Base-by-base conservation (phyloP, 2,888 invertebrate genomes). In the Eristalinus aeneus region DNA sequence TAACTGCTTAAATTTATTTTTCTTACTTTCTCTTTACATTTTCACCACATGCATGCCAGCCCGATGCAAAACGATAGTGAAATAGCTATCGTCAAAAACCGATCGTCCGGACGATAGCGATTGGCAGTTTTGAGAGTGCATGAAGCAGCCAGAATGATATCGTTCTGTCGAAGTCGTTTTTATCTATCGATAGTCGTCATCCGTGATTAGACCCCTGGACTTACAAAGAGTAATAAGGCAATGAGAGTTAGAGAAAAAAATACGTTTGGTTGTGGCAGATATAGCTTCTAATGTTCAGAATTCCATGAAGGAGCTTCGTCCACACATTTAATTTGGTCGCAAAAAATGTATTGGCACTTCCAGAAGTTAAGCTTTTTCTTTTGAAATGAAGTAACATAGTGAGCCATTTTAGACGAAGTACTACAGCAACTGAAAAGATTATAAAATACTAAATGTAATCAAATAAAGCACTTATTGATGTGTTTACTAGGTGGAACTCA, bases 341-440 rank as follows among this genome's bases (percentile, higher is more conserved):
- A 34, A 34, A 34, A 34, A 34, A 34, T 67, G 34, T 36, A 16
- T 63, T 63, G 36, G 63, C 63, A 63, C 31, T 63, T 8, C 34
- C 34, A 34, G 34, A 34, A 34, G 34, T 34, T 34, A 10, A 39
- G 20, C 20, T 31, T n/a, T 12, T 5, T 31, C 5, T 23, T 16
- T 61, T 31, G 31, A 61, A 61, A 31, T 61, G 27, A n/a, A 61
- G 12, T 10, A 31, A 8, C 31, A 68, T 54, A 31, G 32, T 54
- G 2, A 68, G 54, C 53, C 53, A 68, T 68, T 54, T 27, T 22
- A 68, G 31, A 56, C 34, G 68, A 12, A 56, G 60, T 53, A 61
- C 72, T n/a, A 61, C 61, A 16, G 72, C 72, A 23, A 72, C 72
- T 11, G 61, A 61, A 61, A 72, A 72, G 23, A 31, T 61, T 11